phyloP scores from a whole-genome alignment of 2,888 invertebrate genomes.

The Aproaerema taeniolella region DNA sequence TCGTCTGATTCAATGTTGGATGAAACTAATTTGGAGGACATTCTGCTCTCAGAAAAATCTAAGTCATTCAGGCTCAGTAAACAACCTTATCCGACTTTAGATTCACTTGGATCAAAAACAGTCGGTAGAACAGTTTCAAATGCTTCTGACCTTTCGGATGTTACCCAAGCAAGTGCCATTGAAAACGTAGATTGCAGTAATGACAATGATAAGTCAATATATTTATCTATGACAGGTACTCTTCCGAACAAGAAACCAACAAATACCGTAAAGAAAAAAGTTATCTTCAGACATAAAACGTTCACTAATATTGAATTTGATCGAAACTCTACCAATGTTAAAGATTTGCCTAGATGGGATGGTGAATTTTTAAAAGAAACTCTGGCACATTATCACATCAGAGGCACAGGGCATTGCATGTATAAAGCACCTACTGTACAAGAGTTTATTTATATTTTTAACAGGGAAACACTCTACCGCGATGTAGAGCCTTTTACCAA shows the following conservation, averaged over 20 bases:
- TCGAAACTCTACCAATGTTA: constrained; percentile 49
- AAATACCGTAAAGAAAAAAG: constrained; percentile 45
- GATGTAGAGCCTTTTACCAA: constrained; percentile 51
- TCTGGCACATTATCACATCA: constrained; percentile 61
- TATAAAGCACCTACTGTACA: constrained; percentile 61
- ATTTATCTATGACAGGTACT: constrained; percentile 63
- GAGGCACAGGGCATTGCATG: constrained; percentile 70
- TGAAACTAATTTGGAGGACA: constrained; percentile 67
- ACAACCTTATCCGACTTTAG: constrained; percentile 30
- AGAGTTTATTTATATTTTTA: constrained; percentile 67
- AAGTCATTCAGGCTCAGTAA: constrained; percentile 60
- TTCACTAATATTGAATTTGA: constrained; percentile 68
- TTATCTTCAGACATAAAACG: constrained; percentile 67
- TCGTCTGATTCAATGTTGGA: constrained; percentile 66
- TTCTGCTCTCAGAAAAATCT: constrained; percentile 63
- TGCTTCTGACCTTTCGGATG: constrained; percentile 52
- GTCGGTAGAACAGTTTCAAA: constrained; percentile 47
- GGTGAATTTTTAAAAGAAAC: constrained; percentile 59
- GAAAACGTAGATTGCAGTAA: constrained; percentile 70
- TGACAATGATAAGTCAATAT: constrained; percentile 41
- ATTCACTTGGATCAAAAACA: constrained; percentile 32
- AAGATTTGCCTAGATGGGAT: constrained; percentile 50
- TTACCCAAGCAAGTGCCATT: constrained; percentile 62
- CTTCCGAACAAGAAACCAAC: constrained; percentile 53
- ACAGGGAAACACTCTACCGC: constrained; percentile 57